A percentile compares a stretch with the other conserved stretches of the same genome.
Conservation (phyloP, 2,113 vertebrate species). For the Ammodytes marinus region DNA sequence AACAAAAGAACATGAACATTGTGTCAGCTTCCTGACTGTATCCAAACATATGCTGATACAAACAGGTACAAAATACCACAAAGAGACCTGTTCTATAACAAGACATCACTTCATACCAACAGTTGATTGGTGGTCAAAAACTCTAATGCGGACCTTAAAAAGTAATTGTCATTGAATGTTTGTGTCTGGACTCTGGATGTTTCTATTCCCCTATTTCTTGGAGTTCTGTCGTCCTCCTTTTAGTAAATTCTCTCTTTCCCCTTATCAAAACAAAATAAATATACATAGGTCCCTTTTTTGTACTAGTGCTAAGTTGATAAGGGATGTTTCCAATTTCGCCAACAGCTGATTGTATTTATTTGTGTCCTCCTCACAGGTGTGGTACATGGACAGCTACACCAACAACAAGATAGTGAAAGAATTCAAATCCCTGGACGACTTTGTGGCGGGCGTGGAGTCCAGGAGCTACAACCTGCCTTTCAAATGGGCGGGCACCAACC, state of each 20-base stretch:
- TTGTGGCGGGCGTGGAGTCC: constrained; percentile 93
- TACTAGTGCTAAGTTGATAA: neutral
- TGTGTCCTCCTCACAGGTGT: constrained; percentile 85
- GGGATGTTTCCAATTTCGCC: neutral
- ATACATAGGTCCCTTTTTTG: neutral
- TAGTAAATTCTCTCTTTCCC: neutral
- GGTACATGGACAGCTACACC: constrained; percentile 99
- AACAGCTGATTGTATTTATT: neutral
- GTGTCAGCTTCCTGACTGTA: neutral
- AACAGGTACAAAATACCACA: neutral
- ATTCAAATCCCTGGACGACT: constrained; percentile 93
- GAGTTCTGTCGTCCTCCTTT: neutral
- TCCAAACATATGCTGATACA: neutral
- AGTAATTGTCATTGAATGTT: neutral
- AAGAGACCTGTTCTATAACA: neutral
- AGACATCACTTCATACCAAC: neutral
- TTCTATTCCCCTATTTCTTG: neutral
- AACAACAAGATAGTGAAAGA: constrained; percentile 98
- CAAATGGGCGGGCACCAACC: constrained; percentile 99
- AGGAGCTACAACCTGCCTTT: constrained; percentile 97
- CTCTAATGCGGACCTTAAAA: neutral
- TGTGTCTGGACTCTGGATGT: neutral
- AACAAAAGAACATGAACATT: neutral
- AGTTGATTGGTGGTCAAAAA: neutral
- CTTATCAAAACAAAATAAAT: too few relatives aligned